These are phyloP conservation scores for Drosophila basisetae DNA, from an alignment of 2,888 invertebrate genomes.

Conservation along the genomic window DNA sequence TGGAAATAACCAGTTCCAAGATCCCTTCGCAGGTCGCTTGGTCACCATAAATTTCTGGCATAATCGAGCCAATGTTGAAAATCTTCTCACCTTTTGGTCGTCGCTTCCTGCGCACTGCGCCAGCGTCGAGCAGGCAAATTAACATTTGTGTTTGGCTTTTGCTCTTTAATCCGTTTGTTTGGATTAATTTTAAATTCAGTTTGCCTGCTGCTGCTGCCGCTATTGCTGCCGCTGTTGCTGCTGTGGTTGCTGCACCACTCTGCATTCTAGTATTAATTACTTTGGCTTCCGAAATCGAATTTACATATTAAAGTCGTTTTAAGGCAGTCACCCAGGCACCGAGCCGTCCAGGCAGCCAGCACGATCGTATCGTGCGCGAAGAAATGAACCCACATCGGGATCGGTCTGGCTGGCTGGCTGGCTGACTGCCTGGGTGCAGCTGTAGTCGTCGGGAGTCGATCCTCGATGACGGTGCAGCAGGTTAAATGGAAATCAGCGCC, in stretches of 20 bases:
- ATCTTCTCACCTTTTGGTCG: conserved; percentile 82
- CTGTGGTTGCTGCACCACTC: conserved; percentile 42
- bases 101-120: conserved; percentile 67
- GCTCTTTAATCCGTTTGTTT: conserved; percentile 82
- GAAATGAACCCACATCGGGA: conserved; percentile 59
- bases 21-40: conserved; percentile 39
- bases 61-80: conserved; percentile 82
- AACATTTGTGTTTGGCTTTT: conserved; percentile 79
- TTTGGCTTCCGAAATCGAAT: conserved; percentile 85
- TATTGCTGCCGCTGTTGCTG: conserved; percentile 41
- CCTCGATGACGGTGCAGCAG: conserved; percentile 73
- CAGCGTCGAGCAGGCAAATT: conserved; percentile 63
- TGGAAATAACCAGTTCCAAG: neutral
- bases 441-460: conserved; percentile 48
- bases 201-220: conserved; percentile 35
- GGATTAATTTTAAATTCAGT: conserved; percentile 82
- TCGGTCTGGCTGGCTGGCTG: conserved; percentile 5
- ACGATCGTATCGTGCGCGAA: conserved; percentile 78
- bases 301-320: conserved; percentile 84
- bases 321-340: conserved; percentile 56
- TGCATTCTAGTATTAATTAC: conserved; percentile 85
- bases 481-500: conserved; percentile 80
- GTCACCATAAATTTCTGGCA: conserved; percentile 80
- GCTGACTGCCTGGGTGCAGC: conserved; percentile 48
- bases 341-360: conserved; percentile 25